Base-by-base conservation (phyloP, 2,797 vertebrate genomes). In the Somateria mollissima region DNA sequence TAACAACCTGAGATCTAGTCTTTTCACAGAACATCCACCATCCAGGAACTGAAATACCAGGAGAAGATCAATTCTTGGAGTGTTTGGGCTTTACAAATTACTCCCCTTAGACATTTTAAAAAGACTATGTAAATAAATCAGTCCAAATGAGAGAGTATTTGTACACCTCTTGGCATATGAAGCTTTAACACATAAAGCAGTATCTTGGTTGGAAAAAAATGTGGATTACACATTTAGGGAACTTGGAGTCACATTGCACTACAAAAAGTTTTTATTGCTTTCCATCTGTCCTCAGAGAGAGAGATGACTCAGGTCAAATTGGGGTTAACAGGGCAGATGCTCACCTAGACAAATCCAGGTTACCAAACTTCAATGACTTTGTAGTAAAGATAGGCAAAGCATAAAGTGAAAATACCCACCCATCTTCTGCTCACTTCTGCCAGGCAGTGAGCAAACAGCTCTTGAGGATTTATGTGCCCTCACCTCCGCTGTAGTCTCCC, bases 341-440 rank as follows among this genome's bases (percentile, higher is more conserved):
- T 91, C 30, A 5, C 4, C 21, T 49, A 70, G 41, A 20, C 5
- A 67, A 36, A 89, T 21, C 24, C 36, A 28, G 27, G 8, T 45
- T 90, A 14, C 36, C 60, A 85, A 41, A 79, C 2, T 45, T n/a
- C 32, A 62, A 1, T 39, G 22, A 51, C 28, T 67, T 34, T 60
- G 54, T n/a, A 51, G 32, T 39, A 45, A 74, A 74, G 45, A 28
- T 13, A 49, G 54, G 53, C 0, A 2, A 2, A 37, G 16, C 0
- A 1, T 36, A 49, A 83, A 72, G 51, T 47, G 21, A n/a, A 79
- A 80, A 80, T 36, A 19, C 13, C 21, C 58, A 39, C 36, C 25
- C 64, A 12, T 34, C 24, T 81, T 61, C 70, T 76, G 32, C 51
- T 51, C 30, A 9, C 36, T 10, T 27, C 47, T n/a, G 41, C n/a